Conservation (phyloP, 2,888 invertebrate genomes). For the Eudasyphora cyanicolor region DNA sequence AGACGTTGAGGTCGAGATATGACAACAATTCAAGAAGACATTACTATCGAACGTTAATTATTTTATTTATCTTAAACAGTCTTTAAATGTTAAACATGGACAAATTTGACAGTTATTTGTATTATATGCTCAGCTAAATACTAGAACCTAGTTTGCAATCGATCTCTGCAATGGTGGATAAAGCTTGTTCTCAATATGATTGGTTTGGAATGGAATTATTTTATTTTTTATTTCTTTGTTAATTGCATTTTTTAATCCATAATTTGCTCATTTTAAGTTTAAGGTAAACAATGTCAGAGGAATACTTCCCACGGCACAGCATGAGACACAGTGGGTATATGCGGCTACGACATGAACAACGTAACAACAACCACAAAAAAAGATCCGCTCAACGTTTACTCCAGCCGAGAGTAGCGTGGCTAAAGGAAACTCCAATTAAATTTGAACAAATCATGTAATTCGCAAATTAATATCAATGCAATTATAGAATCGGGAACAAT, state of each 20-base stretch:
- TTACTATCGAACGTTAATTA: no score
- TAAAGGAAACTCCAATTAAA: conserved; percentile 77
- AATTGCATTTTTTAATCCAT: neutral
- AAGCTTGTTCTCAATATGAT: no score
- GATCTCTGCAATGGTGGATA: no score
- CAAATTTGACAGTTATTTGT: no score
- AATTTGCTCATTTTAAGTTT: neutral
- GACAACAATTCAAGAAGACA: no score
- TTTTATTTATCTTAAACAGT: no score
- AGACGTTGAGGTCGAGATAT: no score
- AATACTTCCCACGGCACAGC: conserved; percentile 19
- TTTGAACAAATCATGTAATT: conserved; percentile 78
- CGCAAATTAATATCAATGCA: conserved; percentile 79
- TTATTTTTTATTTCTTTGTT: no score
- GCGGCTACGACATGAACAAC: neutral
- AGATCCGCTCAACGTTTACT: conserved; percentile 54
- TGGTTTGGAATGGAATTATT: no score
- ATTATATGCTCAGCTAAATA: no score
- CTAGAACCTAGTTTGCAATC: no score
- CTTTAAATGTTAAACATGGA: no score
- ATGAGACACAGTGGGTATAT: neutral
- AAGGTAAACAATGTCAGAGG: neutral
- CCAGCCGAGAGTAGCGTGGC: conserved; percentile 59
- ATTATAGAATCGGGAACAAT: conserved; percentile 74
- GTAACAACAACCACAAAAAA: conserved; percentile 36